Evolutionary conservation across 2,888 invertebrate genomes (phyloP).

Genomic region (Acronicta alni): DNA sequence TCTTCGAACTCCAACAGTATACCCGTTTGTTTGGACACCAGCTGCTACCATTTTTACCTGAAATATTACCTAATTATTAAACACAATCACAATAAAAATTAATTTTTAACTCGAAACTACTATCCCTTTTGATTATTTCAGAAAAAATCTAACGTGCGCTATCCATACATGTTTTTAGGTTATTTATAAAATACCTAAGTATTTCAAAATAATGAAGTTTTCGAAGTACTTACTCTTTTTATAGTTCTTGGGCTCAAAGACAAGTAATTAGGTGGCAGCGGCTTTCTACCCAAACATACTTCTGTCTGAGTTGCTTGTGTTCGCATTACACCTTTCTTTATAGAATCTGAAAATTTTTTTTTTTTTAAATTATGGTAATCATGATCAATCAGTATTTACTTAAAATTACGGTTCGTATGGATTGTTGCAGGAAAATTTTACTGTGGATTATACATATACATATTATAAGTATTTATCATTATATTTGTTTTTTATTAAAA

Average conservation of each 20-base stretch:
- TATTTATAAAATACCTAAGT: no score
- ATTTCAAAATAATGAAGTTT: background rate
- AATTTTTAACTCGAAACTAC: no score
- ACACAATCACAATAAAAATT: no score
- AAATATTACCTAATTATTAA: background rate
- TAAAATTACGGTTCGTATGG: background rate
- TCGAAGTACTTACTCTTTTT: slow-evolving; percentile 90
- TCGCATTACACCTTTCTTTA: slow-evolving; percentile 96
- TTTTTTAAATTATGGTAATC: no score
- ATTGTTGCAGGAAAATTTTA: background rate
- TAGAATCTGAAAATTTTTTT: slow-evolving; percentile 90
- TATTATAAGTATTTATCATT: no score
- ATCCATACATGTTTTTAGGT: no score
- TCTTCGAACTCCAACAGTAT: slow-evolving; percentile 90
- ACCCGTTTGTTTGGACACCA: slow-evolving; percentile 96
- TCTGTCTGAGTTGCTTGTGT: slow-evolving; percentile 98
- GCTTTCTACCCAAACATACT: slow-evolving; percentile 92
- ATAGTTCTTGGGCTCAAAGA: slow-evolving; percentile 95
- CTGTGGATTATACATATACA: no score
- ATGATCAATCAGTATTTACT: no score
- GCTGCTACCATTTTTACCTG: slow-evolving; percentile 96
- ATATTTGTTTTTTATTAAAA: no score
- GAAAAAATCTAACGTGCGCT: no score
- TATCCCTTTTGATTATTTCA: no score
- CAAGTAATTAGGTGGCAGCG: slow-evolving; percentile 91